These are phyloP conservation scores for Mesoclemmys tuberculata DNA, from an alignment of 2,113 vertebrate genomes.

Conservation along the genomic window DNA sequence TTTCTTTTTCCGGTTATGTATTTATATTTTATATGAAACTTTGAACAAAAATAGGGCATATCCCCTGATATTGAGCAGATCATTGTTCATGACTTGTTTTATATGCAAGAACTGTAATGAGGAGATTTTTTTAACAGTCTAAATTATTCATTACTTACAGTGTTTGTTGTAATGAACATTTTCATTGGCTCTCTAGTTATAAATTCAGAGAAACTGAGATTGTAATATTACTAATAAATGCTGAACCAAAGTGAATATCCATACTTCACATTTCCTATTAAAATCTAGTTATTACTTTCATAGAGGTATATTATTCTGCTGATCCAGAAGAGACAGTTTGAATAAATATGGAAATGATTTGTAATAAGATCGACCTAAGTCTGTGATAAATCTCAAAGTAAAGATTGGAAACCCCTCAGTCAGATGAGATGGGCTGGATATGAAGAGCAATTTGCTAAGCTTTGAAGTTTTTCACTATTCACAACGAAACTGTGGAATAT, in stretches of 20 bases:
- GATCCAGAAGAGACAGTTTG: background rate
- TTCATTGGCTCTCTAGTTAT: background rate
- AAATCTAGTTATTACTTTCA: constrained; percentile 5
- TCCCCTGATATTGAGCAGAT: background rate
- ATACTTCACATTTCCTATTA: constrained; percentile 15
- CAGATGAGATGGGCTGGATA: background rate
- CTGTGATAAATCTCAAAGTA: background rate
- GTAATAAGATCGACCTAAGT: background rate
- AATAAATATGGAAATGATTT: constrained; percentile 19
- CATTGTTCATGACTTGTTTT: background rate
- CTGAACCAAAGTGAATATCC: constrained; percentile 10
- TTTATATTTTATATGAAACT: background rate
- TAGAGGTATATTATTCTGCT: background rate
- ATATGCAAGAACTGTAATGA: background rate
- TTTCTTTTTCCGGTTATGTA: background rate
- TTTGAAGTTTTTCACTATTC: background rate
- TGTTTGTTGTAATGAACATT: background rate
- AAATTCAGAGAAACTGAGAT: background rate
- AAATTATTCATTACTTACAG: background rate
- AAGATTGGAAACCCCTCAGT: background rate
- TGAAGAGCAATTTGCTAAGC: background rate
- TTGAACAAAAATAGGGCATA: background rate
- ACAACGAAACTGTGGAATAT: background rate
- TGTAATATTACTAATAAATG: background rate
- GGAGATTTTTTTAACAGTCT: background rate